A percentile compares a stretch with the other conserved stretches of the same genome.
Evolutionary conservation across 2,797 vertebrate species (phyloP).

Genomic region (Lacerta agilis): DNA sequence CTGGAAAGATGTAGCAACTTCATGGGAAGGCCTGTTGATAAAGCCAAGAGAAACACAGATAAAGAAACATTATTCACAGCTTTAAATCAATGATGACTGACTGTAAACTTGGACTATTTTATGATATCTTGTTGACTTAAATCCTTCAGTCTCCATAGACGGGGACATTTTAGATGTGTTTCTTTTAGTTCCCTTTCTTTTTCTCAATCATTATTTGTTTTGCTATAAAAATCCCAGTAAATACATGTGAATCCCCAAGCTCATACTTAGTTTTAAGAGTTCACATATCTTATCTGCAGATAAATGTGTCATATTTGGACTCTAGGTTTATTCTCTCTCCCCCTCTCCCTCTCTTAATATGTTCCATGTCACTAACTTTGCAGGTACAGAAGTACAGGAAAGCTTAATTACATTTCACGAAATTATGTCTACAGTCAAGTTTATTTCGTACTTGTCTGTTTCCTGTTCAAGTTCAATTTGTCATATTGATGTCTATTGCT

Average conservation of each 20-base stretch:
- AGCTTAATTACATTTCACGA: constrained; percentile 1
- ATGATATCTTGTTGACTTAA: background rate
- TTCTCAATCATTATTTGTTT: background rate
- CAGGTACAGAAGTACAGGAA: background rate
- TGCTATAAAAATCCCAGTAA: background rate
- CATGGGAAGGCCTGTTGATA: background rate
- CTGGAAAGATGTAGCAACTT: background rate
- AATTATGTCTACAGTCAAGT: background rate
- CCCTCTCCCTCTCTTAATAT: background rate
- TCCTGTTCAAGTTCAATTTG: background rate
- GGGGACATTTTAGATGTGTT: background rate
- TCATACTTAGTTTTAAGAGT: background rate
- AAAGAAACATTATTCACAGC: background rate
- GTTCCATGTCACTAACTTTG: background rate
- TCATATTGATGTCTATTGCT: background rate
- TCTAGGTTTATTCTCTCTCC: background rate
- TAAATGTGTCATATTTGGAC: background rate
- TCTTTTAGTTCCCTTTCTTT: background rate
- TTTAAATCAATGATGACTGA: background rate
- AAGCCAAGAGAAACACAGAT: background rate
- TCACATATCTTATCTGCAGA: background rate
- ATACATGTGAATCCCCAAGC: background rate
- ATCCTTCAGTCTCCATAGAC: background rate
- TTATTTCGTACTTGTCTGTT: background rate
- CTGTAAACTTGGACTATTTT: background rate